A percentile compares a stretch with the other conserved stretches of the same genome.
Evolutionary conservation across 1,140 invertebrate genomes (phyloP).

Genomic region (Platyura marginata): DNA sequence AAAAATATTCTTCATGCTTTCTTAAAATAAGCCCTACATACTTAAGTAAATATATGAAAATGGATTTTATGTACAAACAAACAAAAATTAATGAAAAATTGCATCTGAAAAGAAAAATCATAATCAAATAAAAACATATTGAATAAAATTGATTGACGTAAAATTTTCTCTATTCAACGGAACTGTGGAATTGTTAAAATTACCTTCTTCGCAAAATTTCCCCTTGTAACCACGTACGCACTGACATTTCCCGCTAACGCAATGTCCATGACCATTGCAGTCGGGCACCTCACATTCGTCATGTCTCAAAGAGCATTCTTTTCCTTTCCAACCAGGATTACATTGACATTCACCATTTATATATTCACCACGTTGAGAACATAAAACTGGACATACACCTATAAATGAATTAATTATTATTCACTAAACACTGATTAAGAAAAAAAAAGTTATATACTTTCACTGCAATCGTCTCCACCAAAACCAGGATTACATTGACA

Average conservation of each 20-base stretch:
- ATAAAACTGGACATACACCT: slow-evolving; percentile 89
- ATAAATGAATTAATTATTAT: slow-evolving; percentile 13
- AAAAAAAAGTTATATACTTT: slow-evolving; percentile 49
- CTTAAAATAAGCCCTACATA: too few species aligned
- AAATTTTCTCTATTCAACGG: too few species aligned
- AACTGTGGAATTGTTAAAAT: slow-evolving; percentile 12
- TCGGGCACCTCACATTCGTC: slow-evolving; percentile 88
- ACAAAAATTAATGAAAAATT: too few species aligned
- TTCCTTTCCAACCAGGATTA: slow-evolving; percentile 93
- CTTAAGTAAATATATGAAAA: too few species aligned
- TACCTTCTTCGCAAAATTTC: slow-evolving; percentile 75
- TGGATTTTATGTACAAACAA: too few species aligned
- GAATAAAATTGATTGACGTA: too few species aligned
- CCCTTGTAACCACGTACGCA: slow-evolving; percentile 87
- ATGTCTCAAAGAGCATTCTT: slow-evolving; percentile 81
- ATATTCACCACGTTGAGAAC: slow-evolving; percentile 89
- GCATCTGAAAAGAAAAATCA: too few species aligned
- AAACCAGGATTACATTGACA: slow-evolving; percentile 96
- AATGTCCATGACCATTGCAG: slow-evolving; percentile 88
- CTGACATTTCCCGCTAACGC: slow-evolving; percentile 83
- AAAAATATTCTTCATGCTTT: too few species aligned
- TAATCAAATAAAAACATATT: too few species aligned
- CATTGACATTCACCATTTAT: slow-evolving; percentile 91
- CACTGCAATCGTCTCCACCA: slow-evolving; percentile 89
- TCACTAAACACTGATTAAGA: background rate